These are phyloP conservation scores for Hippasteria phrygiana DNA, from an alignment of 53 echinoderm and acorn worm species.

Conservation along the genomic window DNA sequence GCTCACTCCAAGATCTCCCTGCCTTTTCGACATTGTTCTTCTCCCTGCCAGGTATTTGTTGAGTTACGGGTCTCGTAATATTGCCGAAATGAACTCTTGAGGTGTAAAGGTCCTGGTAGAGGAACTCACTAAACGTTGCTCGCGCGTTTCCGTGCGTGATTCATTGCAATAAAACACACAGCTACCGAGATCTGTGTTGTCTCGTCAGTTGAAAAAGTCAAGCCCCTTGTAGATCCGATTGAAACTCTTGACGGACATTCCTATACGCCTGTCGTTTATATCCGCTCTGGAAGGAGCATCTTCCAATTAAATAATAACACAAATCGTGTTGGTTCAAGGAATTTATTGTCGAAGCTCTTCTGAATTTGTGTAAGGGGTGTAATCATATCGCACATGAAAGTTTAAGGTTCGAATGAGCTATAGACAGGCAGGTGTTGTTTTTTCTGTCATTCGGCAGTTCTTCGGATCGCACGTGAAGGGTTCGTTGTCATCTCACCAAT, in stretches of 20 bases:
- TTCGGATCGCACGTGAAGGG: neutral
- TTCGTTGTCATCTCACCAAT: neutral
- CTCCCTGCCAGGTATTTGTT: neutral
- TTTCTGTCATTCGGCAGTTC: neutral
- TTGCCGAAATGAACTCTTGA: neutral
- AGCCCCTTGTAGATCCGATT: neutral
- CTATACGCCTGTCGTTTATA: too few species aligned
- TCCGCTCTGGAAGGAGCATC: too few species aligned
- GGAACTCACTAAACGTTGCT: too few species aligned
- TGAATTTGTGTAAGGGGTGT: too few species aligned
- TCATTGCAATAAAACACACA: neutral
- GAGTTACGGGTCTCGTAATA: neutral
- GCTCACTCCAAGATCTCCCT: neutral
- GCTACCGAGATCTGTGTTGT: neutral
- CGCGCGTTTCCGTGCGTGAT: neutral
- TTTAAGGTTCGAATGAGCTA: too few species aligned
- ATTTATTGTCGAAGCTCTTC: too few species aligned
- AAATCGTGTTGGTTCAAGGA: too few species aligned
- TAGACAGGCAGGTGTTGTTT: neutral
- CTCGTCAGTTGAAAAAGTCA: neutral
- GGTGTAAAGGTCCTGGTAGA: too few species aligned
- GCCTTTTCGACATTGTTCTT: neutral
- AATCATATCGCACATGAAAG: too few species aligned
- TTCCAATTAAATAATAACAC: neutral
- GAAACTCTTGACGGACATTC: neutral